These are phyloP conservation scores for Pararge aegeria DNA, from an alignment of 1,140 invertebrate genomes.

Conservation along the genomic window DNA sequence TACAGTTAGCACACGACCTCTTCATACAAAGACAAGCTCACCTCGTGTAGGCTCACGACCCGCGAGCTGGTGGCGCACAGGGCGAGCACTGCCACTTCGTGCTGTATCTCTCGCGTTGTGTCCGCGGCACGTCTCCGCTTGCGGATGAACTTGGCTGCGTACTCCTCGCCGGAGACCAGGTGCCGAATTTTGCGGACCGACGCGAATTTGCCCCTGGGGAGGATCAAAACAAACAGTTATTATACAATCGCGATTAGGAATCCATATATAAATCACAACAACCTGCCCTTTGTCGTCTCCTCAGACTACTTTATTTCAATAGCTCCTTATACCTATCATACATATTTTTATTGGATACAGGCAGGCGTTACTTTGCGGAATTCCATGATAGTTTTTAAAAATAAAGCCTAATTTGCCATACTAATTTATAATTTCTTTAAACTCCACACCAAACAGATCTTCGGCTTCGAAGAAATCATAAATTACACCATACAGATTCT, in stretches of 20 bases:
- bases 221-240: conserved; percentile 43
- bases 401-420: too few species aligned
- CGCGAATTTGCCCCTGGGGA: conserved; percentile 96
- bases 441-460: too few species aligned
- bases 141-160: conserved; percentile 97
- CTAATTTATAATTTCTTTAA: too few species aligned
- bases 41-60: conserved; percentile 93
- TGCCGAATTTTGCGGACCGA: conserved; percentile 94
- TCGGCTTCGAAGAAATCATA: too few species aligned
- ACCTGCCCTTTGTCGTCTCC: too few species aligned
- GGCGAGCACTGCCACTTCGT: conserved; percentile 95
- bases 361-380: too few species aligned
- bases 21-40: conserved; percentile 48
- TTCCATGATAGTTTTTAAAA: too few species aligned
- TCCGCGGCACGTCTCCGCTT: conserved; percentile 91
- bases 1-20: too few species aligned
- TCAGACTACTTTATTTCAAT: too few species aligned
- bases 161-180: conserved; percentile 89
- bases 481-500: too few species aligned
- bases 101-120: conserved; percentile 90
- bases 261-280: background rate
- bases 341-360: too few species aligned
- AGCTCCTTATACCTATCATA: too few species aligned
- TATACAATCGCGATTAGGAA: background rate
- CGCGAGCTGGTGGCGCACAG: conserved; percentile 88